Evolutionary conservation across 2,888 invertebrate genomes (phyloP).

Genomic region (Diploptera punctata): DNA sequence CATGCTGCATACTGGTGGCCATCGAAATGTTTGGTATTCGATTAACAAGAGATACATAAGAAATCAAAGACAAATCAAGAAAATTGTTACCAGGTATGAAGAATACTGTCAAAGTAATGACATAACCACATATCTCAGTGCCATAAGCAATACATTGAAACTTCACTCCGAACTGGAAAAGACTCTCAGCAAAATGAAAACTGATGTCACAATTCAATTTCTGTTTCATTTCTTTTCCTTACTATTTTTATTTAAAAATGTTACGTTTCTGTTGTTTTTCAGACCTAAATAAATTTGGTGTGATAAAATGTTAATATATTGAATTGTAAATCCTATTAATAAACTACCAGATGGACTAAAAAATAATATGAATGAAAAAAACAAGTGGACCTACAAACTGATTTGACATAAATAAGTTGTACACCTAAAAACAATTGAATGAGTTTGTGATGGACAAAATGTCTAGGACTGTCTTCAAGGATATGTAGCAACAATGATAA

Average conservation of each 20-base stretch:
- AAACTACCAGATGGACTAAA: background rate
- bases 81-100: too few species aligned
- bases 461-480: background rate
- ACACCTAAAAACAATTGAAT: background rate
- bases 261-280: too few species aligned
- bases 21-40: too few species aligned
- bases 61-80: background rate
- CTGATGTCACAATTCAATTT: too few species aligned
- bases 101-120: background rate
- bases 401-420: background rate
- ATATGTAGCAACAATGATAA: too few species aligned
- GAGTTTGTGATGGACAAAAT: background rate
- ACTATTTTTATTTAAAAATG: background rate
- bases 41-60: background rate
- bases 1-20: background rate
- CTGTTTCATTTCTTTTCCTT: background rate
- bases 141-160: background rate
- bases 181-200: background rate
- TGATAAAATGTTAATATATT: too few species aligned
- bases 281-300: too few species aligned
- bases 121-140: background rate
- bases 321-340: too few species aligned
- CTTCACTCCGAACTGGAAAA: background rate
- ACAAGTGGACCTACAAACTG: background rate
- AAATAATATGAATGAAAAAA: background rate